These are phyloP conservation scores for Oncorhynchus kisutch DNA, from an alignment of 2,113 vertebrate species.

Conservation along the genomic window DNA sequence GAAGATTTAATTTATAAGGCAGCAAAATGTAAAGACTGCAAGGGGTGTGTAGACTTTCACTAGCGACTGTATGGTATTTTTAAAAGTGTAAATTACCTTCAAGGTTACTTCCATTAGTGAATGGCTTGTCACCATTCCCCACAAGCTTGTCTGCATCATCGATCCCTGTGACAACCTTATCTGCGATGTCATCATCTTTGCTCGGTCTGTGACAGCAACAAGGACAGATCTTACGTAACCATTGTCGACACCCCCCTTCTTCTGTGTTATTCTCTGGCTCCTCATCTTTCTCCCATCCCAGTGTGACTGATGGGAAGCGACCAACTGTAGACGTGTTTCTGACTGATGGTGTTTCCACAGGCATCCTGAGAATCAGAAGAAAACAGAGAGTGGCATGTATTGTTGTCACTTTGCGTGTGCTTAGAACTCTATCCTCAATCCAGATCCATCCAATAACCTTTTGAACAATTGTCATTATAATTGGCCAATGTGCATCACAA, in stretches of 20 bases:
- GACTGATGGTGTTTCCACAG: conserved; percentile 55
- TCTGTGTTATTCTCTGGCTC: conserved; percentile 20
- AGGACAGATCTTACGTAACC: conserved; percentile 64
- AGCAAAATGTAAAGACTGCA: too few species aligned
- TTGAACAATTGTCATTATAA: not conserved
- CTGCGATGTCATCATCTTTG: conserved; percentile 55
- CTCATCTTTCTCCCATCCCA: conserved; percentile 47
- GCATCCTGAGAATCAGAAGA: conserved; percentile 57
- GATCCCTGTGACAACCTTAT: not conserved
- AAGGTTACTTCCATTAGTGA: conserved; percentile 11
- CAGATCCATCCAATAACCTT: not conserved
- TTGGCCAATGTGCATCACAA: not conserved
- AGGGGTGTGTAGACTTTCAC: too few species aligned
- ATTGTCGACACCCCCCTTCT: conserved; percentile 56
- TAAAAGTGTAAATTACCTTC: conserved; percentile 38
- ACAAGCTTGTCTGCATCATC: conserved; percentile 41
- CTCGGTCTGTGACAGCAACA: conserved; percentile 63
- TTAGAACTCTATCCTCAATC: not conserved
- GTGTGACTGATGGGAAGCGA: conserved; percentile 61
- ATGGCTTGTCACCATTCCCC: conserved; percentile 29
- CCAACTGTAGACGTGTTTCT: conserved; percentile 61
- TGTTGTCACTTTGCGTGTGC: not conserved
- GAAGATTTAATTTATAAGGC: too few species aligned
- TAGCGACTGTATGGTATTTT: not conserved
- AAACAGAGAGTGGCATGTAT: not conserved